These are phyloP conservation scores for Galagoides demidoff DNA, from an alignment of 2,797 vertebrate species.

Conservation along the genomic window DNA sequence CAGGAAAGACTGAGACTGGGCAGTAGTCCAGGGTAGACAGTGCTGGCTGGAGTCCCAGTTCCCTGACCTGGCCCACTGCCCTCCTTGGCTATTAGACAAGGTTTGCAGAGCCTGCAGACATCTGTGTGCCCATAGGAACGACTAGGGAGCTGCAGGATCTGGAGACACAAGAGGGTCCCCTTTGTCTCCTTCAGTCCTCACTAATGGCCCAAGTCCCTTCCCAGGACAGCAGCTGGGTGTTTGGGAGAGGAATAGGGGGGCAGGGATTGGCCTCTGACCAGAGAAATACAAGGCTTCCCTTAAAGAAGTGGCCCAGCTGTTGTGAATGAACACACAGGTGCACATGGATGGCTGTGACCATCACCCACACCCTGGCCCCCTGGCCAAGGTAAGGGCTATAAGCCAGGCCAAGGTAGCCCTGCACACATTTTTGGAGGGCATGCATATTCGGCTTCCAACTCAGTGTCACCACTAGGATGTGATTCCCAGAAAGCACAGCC, in stretches of 20 bases:
- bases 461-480: neutral
- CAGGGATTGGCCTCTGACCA: slow-evolving; percentile 66
- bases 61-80: slow-evolving; percentile 76
- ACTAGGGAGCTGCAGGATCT: slow-evolving; percentile 60
- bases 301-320: slow-evolving; percentile 64
- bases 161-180: slow-evolving; percentile 73
- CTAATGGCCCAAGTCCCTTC: slow-evolving; percentile 69
- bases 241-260: neutral
- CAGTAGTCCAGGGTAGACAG: slow-evolving; percentile 64
- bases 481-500: neutral
- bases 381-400: neutral
- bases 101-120: slow-evolving; percentile 68
- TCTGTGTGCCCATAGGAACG: slow-evolving; percentile 64
- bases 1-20: slow-evolving; percentile 68
- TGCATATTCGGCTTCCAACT: neutral
- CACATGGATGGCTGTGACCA: neutral
- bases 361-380: neutral
- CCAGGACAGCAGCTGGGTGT: slow-evolving; percentile 71
- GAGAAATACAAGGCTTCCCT: slow-evolving; percentile 67
- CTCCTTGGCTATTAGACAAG: slow-evolving; percentile 74
- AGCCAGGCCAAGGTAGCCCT: neutral
- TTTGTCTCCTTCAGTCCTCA: slow-evolving; percentile 74
- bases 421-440: neutral
- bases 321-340: slow-evolving; percentile 59
- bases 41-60: slow-evolving; percentile 69